Evolutionary conservation across 1,140 invertebrate species (phyloP).

Genomic region (Formica selysi): DNA sequence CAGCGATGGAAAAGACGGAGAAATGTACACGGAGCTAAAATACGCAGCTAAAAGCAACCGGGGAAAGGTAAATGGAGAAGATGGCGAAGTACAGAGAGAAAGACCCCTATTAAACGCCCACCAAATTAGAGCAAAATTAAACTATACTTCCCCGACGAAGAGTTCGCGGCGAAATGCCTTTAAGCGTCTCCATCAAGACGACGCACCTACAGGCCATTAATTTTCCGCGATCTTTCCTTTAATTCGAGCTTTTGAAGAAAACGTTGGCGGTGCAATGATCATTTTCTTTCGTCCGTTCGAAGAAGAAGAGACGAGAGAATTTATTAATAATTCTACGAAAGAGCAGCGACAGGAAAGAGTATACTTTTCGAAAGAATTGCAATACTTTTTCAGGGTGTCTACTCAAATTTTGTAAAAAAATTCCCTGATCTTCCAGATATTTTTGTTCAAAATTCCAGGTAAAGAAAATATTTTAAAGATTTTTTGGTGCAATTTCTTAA

Average conservation of each 20-base stretch:
- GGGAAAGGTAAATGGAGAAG: conserved; percentile 23
- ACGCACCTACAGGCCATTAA: conserved; percentile 40
- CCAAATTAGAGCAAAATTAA: conserved; percentile 60
- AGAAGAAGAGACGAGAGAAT: not conserved
- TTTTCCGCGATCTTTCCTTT: conserved; percentile 39
- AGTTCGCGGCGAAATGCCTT: conserved; percentile 39
- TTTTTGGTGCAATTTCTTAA: too few relatives aligned
- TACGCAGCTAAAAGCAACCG: not conserved
- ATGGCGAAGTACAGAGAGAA: conserved; percentile 18
- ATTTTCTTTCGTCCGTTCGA: conserved; percentile 27
- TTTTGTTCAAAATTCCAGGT: too few relatives aligned
- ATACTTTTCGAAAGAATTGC: conserved; percentile 14
- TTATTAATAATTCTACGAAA: conserved; percentile 27
- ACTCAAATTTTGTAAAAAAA: too few relatives aligned
- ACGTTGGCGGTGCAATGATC: conserved; percentile 16
- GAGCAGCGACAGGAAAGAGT: not conserved
- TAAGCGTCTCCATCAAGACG: conserved; percentile 32
- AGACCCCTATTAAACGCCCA: conserved; percentile 49
- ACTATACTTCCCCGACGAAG: conserved; percentile 36
- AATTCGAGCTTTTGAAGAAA: conserved; percentile 54
- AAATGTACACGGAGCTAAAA: not conserved
- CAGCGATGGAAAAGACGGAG: not conserved
- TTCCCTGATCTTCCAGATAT: too few relatives aligned
- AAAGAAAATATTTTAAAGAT: too few relatives aligned
- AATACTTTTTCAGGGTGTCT: not conserved